Evolutionary conservation across 2,797 vertebrate species (phyloP).

Genomic region (Orestias chungarensis): DNA sequence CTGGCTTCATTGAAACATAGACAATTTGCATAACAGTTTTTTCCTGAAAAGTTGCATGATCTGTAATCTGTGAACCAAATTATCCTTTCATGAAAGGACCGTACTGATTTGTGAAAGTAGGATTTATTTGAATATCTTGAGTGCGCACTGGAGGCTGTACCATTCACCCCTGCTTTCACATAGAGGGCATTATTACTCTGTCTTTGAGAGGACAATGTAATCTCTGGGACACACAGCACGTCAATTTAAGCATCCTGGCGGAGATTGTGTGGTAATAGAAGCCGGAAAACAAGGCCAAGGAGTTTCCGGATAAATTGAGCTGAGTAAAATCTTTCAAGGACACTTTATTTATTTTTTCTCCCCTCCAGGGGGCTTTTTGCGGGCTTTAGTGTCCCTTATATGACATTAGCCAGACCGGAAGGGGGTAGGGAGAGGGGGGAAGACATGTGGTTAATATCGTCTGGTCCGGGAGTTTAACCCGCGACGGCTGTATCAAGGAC

Average conservation of each 20-base stretch:
- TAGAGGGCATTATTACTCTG: conserved; percentile 60
- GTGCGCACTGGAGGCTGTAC: conserved; percentile 29
- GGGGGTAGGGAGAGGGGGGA: no score
- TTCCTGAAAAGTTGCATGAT: neutral
- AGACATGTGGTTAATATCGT: no score
- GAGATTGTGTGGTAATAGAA: conserved; percentile 24
- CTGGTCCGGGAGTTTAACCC: no score
- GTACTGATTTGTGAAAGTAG: conserved; percentile 59
- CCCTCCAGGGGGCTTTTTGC: no score
- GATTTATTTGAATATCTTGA: conserved; percentile 50
- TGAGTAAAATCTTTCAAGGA: neutral
- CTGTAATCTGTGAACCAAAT: neutral
- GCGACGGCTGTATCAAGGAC: no score
- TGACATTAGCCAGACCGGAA: no score
- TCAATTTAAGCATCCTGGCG: conserved; percentile 38
- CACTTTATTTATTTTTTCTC: no score
- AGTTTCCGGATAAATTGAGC: conserved; percentile 4
- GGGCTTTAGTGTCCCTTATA: no score
- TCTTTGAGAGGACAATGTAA: conserved; percentile 69
- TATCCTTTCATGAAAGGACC: neutral
- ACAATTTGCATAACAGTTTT: neutral
- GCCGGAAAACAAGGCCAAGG: conserved; percentile 32
- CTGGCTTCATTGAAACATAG: no score
- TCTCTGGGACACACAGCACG: conserved; percentile 57
- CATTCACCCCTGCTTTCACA: conserved; percentile 48